Conservation (phyloP, 2,888 invertebrate genomes). For the Noctua pronuba region DNA sequence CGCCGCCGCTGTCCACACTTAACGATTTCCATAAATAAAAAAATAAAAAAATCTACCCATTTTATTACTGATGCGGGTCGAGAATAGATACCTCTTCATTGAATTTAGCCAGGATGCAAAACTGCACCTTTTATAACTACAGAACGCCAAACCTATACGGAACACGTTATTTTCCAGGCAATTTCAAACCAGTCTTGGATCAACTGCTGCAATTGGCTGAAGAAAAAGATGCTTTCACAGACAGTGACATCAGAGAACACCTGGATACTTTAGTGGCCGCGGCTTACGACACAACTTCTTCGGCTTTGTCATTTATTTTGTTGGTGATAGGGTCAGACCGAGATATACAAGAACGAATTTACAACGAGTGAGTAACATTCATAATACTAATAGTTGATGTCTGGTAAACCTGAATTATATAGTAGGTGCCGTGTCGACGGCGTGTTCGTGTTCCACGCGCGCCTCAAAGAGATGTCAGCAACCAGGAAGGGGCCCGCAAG, state of each 20-base stretch:
- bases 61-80: too few relatives aligned
- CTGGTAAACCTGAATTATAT: background rate
- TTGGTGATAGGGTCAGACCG: conserved; percentile 40
- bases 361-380: conserved; percentile 15
- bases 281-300: conserved; percentile 39
- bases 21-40: too few relatives aligned
- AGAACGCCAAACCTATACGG: background rate
- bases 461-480: too few relatives aligned
- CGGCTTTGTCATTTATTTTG: conserved; percentile 13
- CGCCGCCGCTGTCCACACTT: too few relatives aligned
- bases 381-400: background rate
- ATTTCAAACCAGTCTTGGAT: conserved; percentile 43
- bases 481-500: too few relatives aligned
- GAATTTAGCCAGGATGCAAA: too few relatives aligned
- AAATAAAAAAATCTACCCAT: too few relatives aligned
- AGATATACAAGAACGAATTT: conserved; percentile 34
- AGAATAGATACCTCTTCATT: too few relatives aligned
- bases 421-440: too few relatives aligned
- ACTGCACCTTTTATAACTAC: too few relatives aligned
- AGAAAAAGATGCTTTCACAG: conserved; percentile 28
- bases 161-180: conserved; percentile 29
- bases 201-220: conserved; percentile 34
- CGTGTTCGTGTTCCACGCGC: too few relatives aligned
- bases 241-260: conserved; percentile 45
- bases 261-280: conserved; percentile 41